These are phyloP conservation scores for Xerus inauris DNA, from an alignment of 2,113 vertebrate species.

Conservation along the genomic window DNA sequence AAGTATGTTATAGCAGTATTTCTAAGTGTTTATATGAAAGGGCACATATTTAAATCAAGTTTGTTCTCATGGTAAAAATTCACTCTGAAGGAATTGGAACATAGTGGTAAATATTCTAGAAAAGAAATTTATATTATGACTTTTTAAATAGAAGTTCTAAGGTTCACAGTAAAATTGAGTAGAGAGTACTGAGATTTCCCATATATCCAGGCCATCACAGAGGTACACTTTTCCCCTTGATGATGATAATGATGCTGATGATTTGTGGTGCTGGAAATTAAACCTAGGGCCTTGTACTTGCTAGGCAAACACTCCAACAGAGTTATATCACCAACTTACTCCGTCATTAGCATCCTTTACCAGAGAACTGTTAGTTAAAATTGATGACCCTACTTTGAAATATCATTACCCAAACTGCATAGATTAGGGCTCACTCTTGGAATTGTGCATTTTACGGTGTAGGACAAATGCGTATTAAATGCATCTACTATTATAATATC, in stretches of 20 bases:
- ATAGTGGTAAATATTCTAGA: background rate
- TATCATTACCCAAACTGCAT: background rate
- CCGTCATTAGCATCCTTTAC: too few species aligned
- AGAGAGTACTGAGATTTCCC: background rate
- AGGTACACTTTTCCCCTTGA: background rate
- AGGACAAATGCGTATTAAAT: background rate
- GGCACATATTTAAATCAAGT: background rate
- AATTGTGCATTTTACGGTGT: background rate
- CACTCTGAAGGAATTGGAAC: background rate
- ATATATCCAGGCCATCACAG: too few species aligned
- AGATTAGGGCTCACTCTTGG: too few species aligned
- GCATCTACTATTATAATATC: background rate
- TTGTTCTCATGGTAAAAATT: background rate
- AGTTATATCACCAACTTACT: too few species aligned
- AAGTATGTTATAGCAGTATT: background rate
- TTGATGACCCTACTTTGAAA: background rate
- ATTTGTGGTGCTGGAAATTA: background rate
- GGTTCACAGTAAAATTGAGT: background rate
- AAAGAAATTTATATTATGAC: background rate
- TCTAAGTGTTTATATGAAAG: background rate
- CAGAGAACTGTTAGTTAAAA: background rate
- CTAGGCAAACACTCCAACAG: too few species aligned
- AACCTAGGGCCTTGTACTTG: too few species aligned
- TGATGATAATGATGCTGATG: background rate
- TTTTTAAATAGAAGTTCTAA: background rate